Percentiles rank a stretch among this genome's conserved stretches.
Evolutionary conservation across 2,797 vertebrate genomes (phyloP).

Genomic region (Malurus splendens): DNA sequence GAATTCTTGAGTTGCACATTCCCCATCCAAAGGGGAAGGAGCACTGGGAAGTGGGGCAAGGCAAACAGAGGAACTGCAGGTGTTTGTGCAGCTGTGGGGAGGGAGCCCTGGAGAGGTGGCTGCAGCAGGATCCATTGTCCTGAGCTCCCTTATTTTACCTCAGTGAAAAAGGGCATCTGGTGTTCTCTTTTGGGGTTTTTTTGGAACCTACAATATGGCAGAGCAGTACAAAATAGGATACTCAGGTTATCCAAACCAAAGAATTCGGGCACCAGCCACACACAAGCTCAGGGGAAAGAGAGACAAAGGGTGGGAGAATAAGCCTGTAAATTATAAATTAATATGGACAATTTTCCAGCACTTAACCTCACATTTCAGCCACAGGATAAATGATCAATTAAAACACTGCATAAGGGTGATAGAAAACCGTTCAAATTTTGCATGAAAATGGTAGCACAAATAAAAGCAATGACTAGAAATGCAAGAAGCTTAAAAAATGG

Average conservation of each 20-base stretch:
- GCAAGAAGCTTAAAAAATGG: not conserved
- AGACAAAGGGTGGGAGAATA: not conserved
- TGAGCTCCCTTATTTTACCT: not conserved
- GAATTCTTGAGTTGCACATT: not conserved
- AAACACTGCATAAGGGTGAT: not conserved
- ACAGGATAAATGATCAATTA: not conserved
- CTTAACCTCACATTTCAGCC: not conserved
- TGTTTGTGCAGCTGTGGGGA: constrained; percentile 41
- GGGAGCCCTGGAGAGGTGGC: not conserved
- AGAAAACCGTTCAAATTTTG: not conserved
- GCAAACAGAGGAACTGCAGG: not conserved
- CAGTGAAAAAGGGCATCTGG: not conserved
- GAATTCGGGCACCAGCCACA: not conserved
- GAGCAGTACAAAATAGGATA: not conserved
- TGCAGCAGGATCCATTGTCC: not conserved
- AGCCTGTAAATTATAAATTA: not conserved
- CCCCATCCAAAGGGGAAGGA: constrained; percentile 5
- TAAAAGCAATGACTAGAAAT: not conserved
- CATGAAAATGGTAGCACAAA: not conserved
- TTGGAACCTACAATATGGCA: not conserved
- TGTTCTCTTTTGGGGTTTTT: not conserved
- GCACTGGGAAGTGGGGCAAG: not conserved
- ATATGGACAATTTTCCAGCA: not conserved
- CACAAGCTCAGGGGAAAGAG: not conserved
- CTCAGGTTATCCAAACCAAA: not conserved